Conservation (phyloP, 1,140 invertebrate genomes). For the Aethina tumida region DNA sequence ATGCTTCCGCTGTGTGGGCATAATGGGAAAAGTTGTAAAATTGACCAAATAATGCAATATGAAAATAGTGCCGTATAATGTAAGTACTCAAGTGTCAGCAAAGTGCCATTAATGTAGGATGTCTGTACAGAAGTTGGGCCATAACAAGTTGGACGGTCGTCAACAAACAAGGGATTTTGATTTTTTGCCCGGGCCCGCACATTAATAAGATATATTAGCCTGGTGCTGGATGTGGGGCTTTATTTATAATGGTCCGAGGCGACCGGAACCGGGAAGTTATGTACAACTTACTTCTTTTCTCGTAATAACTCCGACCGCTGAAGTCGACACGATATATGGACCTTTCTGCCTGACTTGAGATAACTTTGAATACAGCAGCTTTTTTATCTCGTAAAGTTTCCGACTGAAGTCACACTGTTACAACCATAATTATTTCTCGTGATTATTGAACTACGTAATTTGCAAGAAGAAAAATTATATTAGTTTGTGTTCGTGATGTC, state of each 20-base stretch:
- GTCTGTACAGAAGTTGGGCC: slow-evolving; percentile 12
- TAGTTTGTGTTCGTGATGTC: too few species aligned
- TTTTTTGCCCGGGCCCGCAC: slow-evolving; percentile 15
- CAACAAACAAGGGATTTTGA: slow-evolving; percentile 20
- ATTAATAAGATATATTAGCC: slow-evolving; percentile 20
- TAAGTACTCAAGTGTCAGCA: slow-evolving; percentile 14
- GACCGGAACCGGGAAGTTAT: slow-evolving; percentile 1
- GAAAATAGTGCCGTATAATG: slow-evolving; percentile 6
- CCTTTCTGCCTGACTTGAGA: too few species aligned
- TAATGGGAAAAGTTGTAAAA: slow-evolving; percentile 9
- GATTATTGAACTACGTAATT: too few species aligned
- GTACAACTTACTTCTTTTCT: too few species aligned
- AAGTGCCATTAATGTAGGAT: slow-evolving; percentile 14
- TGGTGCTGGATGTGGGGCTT: slow-evolving; percentile 18
- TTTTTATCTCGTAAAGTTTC: too few species aligned
- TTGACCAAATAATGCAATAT: slow-evolving; percentile 11
- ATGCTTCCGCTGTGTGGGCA: too few species aligned
- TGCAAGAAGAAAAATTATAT: too few species aligned
- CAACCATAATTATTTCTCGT: too few species aligned
- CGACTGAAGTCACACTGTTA: too few species aligned
- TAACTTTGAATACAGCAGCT: too few species aligned
- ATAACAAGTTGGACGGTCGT: slow-evolving; percentile 15
- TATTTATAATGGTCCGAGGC: slow-evolving; percentile 10
- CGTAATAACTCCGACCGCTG: too few species aligned
- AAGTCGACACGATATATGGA: too few species aligned